Percentiles rank a stretch among this genome's conserved stretches.
Evolutionary conservation across 2,113 vertebrate species (phyloP).

Genomic region (Syrmaticus mikado): DNA sequence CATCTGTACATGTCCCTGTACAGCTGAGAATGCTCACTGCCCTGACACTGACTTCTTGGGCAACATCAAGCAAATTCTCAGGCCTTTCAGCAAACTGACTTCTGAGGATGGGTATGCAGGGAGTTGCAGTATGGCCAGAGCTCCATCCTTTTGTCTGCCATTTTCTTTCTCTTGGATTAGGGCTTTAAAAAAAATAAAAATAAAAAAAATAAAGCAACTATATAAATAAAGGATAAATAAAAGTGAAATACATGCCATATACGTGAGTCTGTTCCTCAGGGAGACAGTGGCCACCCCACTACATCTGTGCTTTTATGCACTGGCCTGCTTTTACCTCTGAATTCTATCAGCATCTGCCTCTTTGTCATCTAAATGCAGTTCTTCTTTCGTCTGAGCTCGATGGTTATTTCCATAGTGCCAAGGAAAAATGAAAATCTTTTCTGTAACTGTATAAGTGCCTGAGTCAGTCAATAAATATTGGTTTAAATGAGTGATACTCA

Average conservation of each 20-base stretch:
- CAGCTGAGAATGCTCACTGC: neutral
- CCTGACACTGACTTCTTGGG: neutral
- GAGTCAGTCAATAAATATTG: constrained; percentile 30
- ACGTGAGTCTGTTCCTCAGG: neutral
- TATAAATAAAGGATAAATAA: neutral
- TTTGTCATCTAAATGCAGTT: neutral
- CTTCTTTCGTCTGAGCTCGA: neutral
- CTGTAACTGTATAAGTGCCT: neutral
- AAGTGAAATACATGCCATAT: neutral
- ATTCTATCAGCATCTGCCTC: neutral
- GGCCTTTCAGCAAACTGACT: neutral
- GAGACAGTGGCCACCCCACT: neutral
- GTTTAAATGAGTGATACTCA: constrained; percentile 1
- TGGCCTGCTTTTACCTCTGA: neutral
- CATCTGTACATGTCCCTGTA: neutral
- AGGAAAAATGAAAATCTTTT: neutral
- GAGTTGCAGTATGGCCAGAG: neutral
- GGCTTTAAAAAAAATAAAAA: too few relatives aligned
- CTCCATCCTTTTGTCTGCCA: constrained; percentile 22
- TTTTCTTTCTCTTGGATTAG: constrained; percentile 17
- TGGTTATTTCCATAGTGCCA: neutral
- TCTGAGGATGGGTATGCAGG: neutral
- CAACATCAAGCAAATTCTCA: neutral
- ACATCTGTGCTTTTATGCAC: neutral
- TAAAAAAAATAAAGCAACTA: too few relatives aligned